These are phyloP conservation scores for Zeuzera pyrina DNA, from an alignment of 2,888 invertebrate species.

Conservation along the genomic window DNA sequence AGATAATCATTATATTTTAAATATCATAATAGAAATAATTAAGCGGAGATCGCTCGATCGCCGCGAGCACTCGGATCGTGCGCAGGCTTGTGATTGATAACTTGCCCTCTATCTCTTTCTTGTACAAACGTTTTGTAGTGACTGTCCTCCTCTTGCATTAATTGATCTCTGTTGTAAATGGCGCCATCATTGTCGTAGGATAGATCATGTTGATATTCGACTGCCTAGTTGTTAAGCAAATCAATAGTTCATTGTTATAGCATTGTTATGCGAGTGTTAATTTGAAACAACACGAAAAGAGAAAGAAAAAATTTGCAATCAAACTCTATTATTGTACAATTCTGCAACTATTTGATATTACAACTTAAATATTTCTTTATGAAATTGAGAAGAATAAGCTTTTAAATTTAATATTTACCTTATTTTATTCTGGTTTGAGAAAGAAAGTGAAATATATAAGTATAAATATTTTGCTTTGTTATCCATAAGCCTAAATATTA, in stretches of 20 bases:
- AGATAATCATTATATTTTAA: constrained; percentile 62
- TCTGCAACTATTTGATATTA: too few relatives aligned
- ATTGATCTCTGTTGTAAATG: constrained; percentile 62
- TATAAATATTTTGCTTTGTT: too few relatives aligned
- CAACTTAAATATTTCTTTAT: too few relatives aligned
- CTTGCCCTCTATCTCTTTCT: constrained; percentile 36
- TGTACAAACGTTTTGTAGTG: constrained; percentile 16
- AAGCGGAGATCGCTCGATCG: constrained; percentile 59
- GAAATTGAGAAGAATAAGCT: too few relatives aligned
- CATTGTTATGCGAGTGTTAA: too few relatives aligned
- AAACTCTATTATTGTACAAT: too few relatives aligned
- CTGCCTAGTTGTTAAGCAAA: constrained; percentile 46
- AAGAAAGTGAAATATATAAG: too few relatives aligned
- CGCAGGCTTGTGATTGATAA: constrained; percentile 69
- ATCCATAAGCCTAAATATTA: too few relatives aligned
- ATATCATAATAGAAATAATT: constrained; percentile 73
- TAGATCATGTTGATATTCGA: constrained; percentile 52
- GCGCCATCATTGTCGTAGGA: constrained; percentile 61
- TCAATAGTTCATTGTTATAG: constrained; percentile 44
- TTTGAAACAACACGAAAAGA: too few relatives aligned
- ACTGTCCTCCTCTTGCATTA: constrained; percentile 46
- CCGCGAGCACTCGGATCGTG: constrained; percentile 56
- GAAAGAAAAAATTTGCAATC: too few relatives aligned
- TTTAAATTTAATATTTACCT: too few relatives aligned
- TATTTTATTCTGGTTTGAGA: too few relatives aligned